phyloP scores from a whole-genome alignment of 1,140 invertebrate genomes.

The Anoplophora glabripennis region DNA sequence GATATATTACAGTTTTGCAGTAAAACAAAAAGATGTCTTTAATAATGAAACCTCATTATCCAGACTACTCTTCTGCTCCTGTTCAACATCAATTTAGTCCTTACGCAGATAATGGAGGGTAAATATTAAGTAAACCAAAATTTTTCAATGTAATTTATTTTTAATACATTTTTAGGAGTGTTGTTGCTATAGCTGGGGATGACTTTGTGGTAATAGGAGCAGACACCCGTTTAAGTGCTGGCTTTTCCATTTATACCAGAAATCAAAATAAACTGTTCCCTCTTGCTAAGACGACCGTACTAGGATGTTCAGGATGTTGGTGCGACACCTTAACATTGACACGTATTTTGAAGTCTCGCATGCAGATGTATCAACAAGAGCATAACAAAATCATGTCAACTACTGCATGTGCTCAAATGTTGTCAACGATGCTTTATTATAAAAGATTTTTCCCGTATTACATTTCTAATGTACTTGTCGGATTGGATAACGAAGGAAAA shows the following conservation, averaged over 20 bases:
- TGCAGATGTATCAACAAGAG: slow-evolving; percentile 95
- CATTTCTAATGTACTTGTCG: slow-evolving; percentile 91
- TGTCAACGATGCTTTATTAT: slow-evolving; percentile 94
- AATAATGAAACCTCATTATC: slow-evolving; percentile 49
- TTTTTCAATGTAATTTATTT: slow-evolving; percentile 11
- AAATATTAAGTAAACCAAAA: slow-evolving; percentile 32
- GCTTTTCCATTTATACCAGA: slow-evolving; percentile 86
- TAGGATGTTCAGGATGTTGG: slow-evolving; percentile 93
- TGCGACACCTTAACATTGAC: slow-evolving; percentile 95
- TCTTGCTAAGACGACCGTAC: slow-evolving; percentile 76
- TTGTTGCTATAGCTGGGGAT: slow-evolving; percentile 86
- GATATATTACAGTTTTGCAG: no score
- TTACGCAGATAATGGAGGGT: slow-evolving; percentile 77
- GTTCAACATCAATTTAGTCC: slow-evolving; percentile 67
- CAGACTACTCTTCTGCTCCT: slow-evolving; percentile 61
- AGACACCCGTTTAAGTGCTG: slow-evolving; percentile 90
- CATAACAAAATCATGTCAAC: slow-evolving; percentile 94
- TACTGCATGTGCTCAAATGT: slow-evolving; percentile 88
- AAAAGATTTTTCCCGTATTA: slow-evolving; percentile 99
- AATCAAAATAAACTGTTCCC: slow-evolving; percentile 82
- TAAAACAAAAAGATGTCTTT: background rate
- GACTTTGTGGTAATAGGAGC: slow-evolving; percentile 65
- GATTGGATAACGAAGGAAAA: slow-evolving; percentile 82
- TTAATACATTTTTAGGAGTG: slow-evolving; percentile 58
- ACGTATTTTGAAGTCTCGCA: slow-evolving; percentile 77